Base-by-base conservation (phyloP, 1,140 invertebrate species). In the Ditylenchus dipsaci region DNA sequence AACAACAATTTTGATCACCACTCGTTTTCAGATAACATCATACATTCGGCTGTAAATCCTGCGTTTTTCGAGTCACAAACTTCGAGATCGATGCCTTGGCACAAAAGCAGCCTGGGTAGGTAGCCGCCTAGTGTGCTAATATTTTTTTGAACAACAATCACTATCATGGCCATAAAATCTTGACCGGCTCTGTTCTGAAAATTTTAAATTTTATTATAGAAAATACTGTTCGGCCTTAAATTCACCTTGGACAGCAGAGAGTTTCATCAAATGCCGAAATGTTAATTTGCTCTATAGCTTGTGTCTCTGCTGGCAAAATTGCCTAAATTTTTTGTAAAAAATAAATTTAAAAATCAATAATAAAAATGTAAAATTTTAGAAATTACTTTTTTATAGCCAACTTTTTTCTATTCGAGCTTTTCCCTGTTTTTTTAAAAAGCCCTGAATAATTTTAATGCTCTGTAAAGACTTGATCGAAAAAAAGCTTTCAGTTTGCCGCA, bases 241-340 rank as follows among this genome's bases (percentile, higher is more conserved):
- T 21, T 7, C 15, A 53, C 49, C 23, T 53, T 53, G 8, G 49
- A 21, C 1, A 53, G 49, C n/a, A 53, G 8, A 53, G 3, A 19
- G 3, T 26, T 53, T 19, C 49, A 21, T 53, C 49, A 3, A 7
- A 3, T 38, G 11, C 49, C 15, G 15, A 53, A 26, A 3, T 8
- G n/a, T 53, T 19, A 17, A 21, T 26, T 53, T 21, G 49, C 49
- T 53, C 63, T 29, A 58, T 7, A 19, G 63, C 1, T 23, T 49
- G 33, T 15, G 19, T 17, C n/a, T 15, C 30, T 49, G 8, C n/a
- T n/a, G 53, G 63, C 30, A 64, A 23, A 45, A 53, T 27, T 15
- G 42, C 63, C 53, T 15, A 49, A 64, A 64, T n/a, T 63, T 33
- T 13, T n/a, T n/a, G n/a, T n/a, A n/a, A 57, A 15, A 57, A 57